Percentiles rank a stretch among this genome's conserved stretches.
Evolutionary conservation across 2,113 vertebrate species (phyloP).

Genomic region (Charina bottae): DNA sequence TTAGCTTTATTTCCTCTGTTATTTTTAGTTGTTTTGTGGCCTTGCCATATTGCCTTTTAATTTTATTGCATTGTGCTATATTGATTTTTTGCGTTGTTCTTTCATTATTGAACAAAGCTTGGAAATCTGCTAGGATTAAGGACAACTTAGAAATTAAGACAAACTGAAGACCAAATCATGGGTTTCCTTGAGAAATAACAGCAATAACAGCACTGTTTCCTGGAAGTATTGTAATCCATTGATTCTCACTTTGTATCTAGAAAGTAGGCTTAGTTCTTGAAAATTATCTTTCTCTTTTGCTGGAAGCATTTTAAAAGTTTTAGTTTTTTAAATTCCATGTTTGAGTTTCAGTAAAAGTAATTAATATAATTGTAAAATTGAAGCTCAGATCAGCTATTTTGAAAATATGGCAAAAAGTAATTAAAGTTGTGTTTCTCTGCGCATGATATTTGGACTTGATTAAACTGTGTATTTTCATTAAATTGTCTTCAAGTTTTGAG

Average conservation of each 20-base stretch:
- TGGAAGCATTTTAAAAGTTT: conserved; percentile 56
- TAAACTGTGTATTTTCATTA: conserved; percentile 59
- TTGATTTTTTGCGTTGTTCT: neutral
- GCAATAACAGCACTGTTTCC: neutral
- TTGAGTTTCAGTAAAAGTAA: conserved; percentile 70
- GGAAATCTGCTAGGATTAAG: neutral
- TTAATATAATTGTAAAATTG: conserved; percentile 77
- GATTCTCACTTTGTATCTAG: conserved; percentile 4
- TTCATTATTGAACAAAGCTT: neutral
- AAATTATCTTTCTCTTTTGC: conserved; percentile 50
- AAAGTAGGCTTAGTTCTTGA: conserved; percentile 43
- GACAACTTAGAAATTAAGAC: neutral
- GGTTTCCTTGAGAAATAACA: neutral
- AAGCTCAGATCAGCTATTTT: conserved; percentile 60
- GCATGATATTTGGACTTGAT: conserved; percentile 67
- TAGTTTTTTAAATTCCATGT: conserved; percentile 55
- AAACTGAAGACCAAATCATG: neutral
- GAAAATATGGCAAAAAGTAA: conserved; percentile 55
- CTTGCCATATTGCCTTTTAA: neutral
- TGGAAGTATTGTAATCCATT: neutral
- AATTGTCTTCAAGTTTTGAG: conserved; percentile 56
- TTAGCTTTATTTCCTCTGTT: neutral
- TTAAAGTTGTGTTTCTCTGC: conserved; percentile 64
- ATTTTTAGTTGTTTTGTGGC: neutral
- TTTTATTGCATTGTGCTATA: no score